A percentile compares a stretch with the other conserved stretches of the same genome.
phyloP scores from a whole-genome alignment of 2,888 invertebrate genomes.

The Taenaris catops region DNA sequence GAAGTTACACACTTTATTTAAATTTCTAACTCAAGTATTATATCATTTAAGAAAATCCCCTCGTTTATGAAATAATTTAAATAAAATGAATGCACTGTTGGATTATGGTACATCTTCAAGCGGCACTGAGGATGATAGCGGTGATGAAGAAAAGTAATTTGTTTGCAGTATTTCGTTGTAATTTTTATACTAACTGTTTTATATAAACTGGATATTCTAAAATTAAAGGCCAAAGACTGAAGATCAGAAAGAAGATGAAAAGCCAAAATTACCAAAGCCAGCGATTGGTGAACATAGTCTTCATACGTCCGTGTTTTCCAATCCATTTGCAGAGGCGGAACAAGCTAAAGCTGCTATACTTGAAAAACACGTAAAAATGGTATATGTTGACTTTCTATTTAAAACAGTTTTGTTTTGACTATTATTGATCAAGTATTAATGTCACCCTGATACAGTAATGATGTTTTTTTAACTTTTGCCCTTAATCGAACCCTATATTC shows the following conservation, averaged over 20 bases:
- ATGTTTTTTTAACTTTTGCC: too few species aligned
- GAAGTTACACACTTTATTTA: background rate
- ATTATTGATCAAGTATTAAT: too few species aligned
- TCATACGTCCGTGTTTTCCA: constrained; percentile 90
- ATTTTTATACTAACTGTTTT: too few species aligned
- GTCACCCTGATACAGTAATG: too few species aligned
- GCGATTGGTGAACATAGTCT: constrained; percentile 77
- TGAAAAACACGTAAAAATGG: constrained; percentile 97
- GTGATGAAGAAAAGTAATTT: constrained; percentile 53
- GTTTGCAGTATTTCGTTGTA: too few species aligned
- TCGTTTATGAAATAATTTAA: too few species aligned
- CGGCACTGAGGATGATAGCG: constrained; percentile 71
- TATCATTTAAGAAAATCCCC: too few species aligned
- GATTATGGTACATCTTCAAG: constrained; percentile 81
- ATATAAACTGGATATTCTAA: too few species aligned
- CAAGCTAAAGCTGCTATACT: constrained; percentile 91
- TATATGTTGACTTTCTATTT: constrained; percentile 78
- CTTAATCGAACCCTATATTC: too few species aligned
- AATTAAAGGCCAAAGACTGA: constrained; percentile 11
- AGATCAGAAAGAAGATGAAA: constrained; percentile 31
- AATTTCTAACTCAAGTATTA: too few species aligned
- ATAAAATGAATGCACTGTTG: constrained; percentile 83
- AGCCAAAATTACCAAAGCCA: constrained; percentile 81
- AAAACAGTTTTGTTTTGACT: too few species aligned
- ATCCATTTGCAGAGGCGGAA: constrained; percentile 93